Base-by-base conservation (phyloP, 1,140 invertebrate genomes). In the Akabosia matsudoensis region DNA sequence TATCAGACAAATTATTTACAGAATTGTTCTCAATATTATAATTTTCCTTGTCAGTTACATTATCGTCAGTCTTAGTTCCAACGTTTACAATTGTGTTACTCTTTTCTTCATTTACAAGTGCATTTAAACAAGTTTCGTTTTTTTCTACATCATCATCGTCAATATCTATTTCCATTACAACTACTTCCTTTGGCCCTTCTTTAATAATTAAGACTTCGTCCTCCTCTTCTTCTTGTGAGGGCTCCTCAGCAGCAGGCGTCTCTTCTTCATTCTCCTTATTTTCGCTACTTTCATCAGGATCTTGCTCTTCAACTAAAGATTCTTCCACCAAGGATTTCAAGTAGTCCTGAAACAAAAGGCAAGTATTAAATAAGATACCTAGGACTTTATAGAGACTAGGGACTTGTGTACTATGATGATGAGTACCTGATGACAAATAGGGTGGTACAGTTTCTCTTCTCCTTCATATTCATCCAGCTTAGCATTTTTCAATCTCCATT, bases 401-500 rank as follows among this genome's bases (percentile, higher is more conserved):
- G 88, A n/a, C n/a, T n/a, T n/a, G n/a, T n/a, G n/a, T n/a, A n/a
- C n/a, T n/a, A n/a, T n/a, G n/a, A n/a, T 93, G 92, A 82, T 91
- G 91, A 86, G 97, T 74, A 79, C 96, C 81, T 97, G 91, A 81
- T 93, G 91, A 85, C 96, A 98, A 28, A 93, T 84, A 0, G 95
- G 95, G 88, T 98, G 96, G 84, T 94, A 97, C 82, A 92, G 91
- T 81, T 91, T 90, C 0, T 88, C 90, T 45, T 95, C 91, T 51
- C 91, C 52, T 82, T 64, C 83, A 16, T 82, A 84, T 33, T 87
- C 85, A 72, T 84, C 89, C 26, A 88, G 85, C 2, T 97, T 86
- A 0, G 96, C 93, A 83, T 94, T 92, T 74, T 90, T 88, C 7
- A 98, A 86, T 83, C 97, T 93, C 97, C 97, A 99, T 83, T 97